Evolutionary conservation across 2,113 vertebrate genomes (phyloP).

Genomic region (Notiomystis cincta): DNA sequence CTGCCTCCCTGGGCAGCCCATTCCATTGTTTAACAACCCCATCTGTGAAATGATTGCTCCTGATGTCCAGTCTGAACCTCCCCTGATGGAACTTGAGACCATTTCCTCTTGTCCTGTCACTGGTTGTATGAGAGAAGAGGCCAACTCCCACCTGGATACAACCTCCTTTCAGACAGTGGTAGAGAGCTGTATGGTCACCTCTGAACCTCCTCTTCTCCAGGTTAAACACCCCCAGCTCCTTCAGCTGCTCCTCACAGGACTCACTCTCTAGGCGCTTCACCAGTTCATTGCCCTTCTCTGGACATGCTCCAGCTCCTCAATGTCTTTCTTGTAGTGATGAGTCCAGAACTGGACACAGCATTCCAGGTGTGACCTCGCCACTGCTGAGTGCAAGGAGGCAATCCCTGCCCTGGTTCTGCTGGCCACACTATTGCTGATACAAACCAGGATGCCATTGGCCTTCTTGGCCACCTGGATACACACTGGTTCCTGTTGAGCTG

Average conservation of each 20-base stretch:
- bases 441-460: neutral
- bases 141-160: neutral
- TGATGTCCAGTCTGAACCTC: neutral
- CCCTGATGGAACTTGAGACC: neutral
- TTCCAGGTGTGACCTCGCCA: neutral
- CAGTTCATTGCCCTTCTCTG: neutral
- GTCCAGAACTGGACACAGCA: neutral
- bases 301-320: rapidly evolving
- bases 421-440: rapidly evolving
- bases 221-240: neutral
- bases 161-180: neutral
- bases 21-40: neutral
- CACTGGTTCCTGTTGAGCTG: rapidly evolving
- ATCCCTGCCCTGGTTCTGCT: neutral
- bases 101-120: neutral
- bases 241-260: neutral
- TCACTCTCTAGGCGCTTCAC: neutral
- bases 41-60: neutral
- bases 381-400: neutral
- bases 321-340: neutral
- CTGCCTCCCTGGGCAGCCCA: neutral
- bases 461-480: neutral
- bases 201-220: neutral
- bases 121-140: neutral
- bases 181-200: neutral